Conservation (phyloP, 2,797 vertebrate species). For the Sandelia bainsii region DNA sequence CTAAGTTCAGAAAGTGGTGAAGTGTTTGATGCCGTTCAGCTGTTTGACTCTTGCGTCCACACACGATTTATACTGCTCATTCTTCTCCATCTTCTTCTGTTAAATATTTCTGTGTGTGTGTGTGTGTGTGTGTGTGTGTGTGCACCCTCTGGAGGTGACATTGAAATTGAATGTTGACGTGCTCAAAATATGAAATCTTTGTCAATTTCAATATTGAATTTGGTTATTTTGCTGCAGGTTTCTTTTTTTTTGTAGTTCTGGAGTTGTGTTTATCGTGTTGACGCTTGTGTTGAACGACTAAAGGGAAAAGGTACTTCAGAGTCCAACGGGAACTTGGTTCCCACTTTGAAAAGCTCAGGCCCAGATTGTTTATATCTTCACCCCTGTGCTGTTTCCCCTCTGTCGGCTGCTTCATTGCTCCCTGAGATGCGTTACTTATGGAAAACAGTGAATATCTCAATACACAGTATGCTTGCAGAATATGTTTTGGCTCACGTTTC, state of each 20-base stretch:
- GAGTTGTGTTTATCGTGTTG: conserved; percentile 59
- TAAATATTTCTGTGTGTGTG: conserved; percentile 66
- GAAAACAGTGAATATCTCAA: conserved; percentile 82
- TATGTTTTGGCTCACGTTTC: conserved; percentile 80
- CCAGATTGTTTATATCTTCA: conserved; percentile 76
- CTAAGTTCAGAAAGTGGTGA: conserved; percentile 67
- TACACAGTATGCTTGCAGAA: conserved; percentile 76
- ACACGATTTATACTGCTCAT: conserved; percentile 65
- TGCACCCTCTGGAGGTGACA: conserved; percentile 72
- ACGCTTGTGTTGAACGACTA: conserved; percentile 43
- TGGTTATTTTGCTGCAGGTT: conserved; percentile 36
- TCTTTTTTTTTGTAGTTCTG: conserved; percentile 19
- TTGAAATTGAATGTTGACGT: conserved; percentile 67
- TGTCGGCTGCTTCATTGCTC: conserved; percentile 74
- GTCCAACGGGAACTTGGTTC: conserved; percentile 66
- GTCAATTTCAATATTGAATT: conserved; percentile 67
- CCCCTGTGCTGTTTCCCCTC: conserved; percentile 59
- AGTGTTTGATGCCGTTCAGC: conserved; percentile 73
- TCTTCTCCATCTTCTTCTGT: conserved; percentile 67
- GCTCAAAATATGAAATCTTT: conserved; percentile 68
- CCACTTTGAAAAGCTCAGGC: conserved; percentile 61
- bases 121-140: conserved; percentile 18
- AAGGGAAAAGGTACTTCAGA: conserved; percentile 39
- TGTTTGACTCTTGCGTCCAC: conserved; percentile 48
- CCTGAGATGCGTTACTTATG: conserved; percentile 79